A percentile compares a stretch with the other conserved stretches of the same genome.
phyloP scores from a whole-genome alignment of 2,113 vertebrate genomes.

The Sarotherodon lohbergeri region DNA sequence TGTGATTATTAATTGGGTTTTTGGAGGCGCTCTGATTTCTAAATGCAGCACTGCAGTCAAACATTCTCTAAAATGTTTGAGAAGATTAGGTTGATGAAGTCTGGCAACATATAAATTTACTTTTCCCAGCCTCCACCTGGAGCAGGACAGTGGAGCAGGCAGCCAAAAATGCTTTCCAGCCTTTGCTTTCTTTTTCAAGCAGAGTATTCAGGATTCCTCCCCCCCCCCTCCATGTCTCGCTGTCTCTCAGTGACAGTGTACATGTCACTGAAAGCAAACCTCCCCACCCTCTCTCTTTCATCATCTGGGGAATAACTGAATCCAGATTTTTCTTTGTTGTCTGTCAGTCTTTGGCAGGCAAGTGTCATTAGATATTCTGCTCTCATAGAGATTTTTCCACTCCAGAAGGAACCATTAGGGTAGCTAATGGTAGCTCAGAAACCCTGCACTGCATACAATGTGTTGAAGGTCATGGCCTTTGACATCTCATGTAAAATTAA shows the following conservation, averaged over 20 bases:
- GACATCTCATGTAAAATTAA: background rate
- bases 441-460: background rate
- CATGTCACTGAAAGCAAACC: background rate
- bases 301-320: background rate
- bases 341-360: background rate
- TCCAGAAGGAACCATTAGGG: background rate
- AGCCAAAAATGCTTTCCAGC: background rate
- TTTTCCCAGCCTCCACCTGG: background rate
- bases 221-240: background rate
- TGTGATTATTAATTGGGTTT: background rate
- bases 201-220: background rate
- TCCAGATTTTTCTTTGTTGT: background rate
- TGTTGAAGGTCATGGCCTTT: background rate
- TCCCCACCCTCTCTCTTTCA: background rate
- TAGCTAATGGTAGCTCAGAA: background rate
- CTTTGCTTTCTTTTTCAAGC: background rate
- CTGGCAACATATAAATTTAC: background rate
- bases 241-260: background rate
- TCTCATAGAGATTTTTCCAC: background rate
- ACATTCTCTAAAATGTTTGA: background rate
- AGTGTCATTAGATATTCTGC: background rate
- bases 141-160: background rate
- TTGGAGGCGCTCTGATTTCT: background rate
- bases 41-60: background rate
- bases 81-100: background rate